These are phyloP conservation scores for Meriones psammophilus DNA, from an alignment of 2,797 vertebrate genomes.

Conservation along the genomic window DNA sequence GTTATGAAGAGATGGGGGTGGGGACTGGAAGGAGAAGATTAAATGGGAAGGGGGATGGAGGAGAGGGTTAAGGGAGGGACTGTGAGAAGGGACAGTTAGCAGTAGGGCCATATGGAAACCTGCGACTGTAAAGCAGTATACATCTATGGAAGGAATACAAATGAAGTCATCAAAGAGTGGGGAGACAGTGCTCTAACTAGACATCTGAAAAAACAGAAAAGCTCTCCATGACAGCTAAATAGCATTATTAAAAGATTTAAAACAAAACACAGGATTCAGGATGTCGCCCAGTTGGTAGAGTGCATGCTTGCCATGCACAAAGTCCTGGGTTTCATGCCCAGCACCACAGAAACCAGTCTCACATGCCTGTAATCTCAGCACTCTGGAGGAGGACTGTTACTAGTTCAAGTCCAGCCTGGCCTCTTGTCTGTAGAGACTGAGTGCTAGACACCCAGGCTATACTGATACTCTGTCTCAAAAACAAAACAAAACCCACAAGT, in stretches of 20 bases:
- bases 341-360: neutral
- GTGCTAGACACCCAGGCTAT: neutral
- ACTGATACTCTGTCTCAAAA: neutral
- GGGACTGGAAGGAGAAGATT: neutral
- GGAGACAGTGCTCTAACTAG: neutral
- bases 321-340: neutral
- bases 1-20: neutral
- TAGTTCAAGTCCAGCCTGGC: neutral
- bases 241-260: neutral
- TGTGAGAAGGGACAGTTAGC: neutral
- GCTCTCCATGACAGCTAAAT: constrained; percentile 22
- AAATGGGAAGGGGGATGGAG: neutral
- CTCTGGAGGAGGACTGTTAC: neutral
- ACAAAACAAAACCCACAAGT: constrained; percentile 21
- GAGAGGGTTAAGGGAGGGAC: neutral
- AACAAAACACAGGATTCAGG: neutral
- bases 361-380: neutral
- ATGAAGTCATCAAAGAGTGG: neutral
- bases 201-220: neutral
- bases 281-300: neutral
- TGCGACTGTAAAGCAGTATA: neutral
- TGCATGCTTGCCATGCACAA: neutral
- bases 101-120: neutral
- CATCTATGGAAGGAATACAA: neutral
- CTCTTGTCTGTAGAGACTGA: neutral